Conservation (phyloP, 2,113 vertebrate species). For the Alexandromys fortis region DNA sequence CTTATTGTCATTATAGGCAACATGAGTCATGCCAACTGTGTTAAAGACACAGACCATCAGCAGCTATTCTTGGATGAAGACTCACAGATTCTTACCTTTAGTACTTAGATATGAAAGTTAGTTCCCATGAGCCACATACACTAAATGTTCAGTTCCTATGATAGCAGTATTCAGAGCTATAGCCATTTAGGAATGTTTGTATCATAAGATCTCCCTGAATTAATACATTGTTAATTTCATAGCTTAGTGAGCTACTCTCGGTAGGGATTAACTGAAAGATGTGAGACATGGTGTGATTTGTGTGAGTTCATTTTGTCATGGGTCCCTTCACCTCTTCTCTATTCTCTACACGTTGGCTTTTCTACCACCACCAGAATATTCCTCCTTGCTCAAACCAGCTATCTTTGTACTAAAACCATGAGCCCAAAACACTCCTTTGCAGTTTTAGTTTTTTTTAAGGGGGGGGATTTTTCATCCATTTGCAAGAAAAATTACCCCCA, state of each 20-base stretch:
- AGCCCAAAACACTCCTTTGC: neutral
- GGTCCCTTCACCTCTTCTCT: neutral
- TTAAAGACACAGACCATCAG: neutral
- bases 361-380: neutral
- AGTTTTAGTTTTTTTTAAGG: neutral
- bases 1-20: neutral
- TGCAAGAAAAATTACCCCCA: neutral
- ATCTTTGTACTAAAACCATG: neutral
- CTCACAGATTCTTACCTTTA: neutral
- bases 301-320: neutral
- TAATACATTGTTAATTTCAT: neutral
- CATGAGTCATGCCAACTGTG: neutral
- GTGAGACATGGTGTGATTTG: neutral
- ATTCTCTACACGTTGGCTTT: neutral
- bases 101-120: neutral
- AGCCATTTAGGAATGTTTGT: neutral
- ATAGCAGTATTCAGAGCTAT: neutral
- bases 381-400: neutral
- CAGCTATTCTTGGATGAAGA: neutral
- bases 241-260: neutral
- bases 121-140: neutral
- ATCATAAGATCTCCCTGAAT: neutral
- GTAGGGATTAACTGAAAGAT: neutral
- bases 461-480: fast-evolving
- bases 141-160: neutral